Base-by-base conservation (phyloP, 2,797 vertebrate species). In the Clamator glandarius region DNA sequence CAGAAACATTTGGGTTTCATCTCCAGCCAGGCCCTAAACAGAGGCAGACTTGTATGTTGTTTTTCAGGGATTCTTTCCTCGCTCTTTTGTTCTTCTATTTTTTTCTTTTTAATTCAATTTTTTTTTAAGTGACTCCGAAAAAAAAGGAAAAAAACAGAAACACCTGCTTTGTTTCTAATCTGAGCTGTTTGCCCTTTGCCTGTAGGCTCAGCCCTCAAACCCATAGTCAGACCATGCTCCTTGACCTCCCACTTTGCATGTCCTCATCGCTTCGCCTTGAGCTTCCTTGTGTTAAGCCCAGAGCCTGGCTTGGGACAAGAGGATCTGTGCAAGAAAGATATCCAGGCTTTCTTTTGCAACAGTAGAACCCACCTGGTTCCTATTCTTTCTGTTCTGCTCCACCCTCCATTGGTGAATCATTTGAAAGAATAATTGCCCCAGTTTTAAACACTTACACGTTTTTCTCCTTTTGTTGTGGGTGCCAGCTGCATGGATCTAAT, bases 1-100 rank as follows among this genome's bases (percentile, higher is more conserved):
- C 91, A 83, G 89, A 93, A 95, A 92, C 94, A 26, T 67, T 95
- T 11, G 6, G 63, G 84, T 96, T 96, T 96, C 92, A 89, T 96
- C 92, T 95, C 58, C 91, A 93, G 76, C 95, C 96, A 95, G 92
- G 86, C 68, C 81, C 75, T 93, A 95, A 96, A 48, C 66, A 73
- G 93, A 93, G 87, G 80, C 92, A 96, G 94, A 26, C 76, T 87
- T 78, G 62, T 55, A 24, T 31, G 87, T 48, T 83, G 54, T 41
- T 61, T 94, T 95, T 87, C 74, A 88, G 85, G 48, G 75, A 14
- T 89, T 94, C 81, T 81, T 81, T 48, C 69, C 66, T 73, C 2
- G 0, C 52, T 87, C 84, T 93, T 96, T 95, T 92, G 76, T 92
- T 92, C 87, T 85, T 50, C 44, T 6, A 4, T 67, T 77, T 87